Percentiles rank a stretch among this genome's conserved stretches.
phyloP scores from a whole-genome alignment of 2,113 vertebrate genomes.

The Alces alces region DNA sequence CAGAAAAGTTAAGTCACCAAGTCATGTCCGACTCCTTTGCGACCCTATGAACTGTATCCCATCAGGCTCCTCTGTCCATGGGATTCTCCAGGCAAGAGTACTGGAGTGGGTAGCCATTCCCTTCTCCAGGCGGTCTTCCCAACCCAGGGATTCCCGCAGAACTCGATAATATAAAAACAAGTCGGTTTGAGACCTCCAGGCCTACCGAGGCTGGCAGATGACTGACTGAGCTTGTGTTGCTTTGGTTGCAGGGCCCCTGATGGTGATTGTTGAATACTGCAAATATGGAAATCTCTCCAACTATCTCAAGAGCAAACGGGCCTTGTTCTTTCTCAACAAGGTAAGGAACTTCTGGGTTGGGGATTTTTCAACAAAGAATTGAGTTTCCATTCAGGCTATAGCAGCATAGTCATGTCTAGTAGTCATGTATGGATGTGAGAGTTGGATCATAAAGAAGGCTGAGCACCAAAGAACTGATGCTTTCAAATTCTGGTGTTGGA shows the following conservation, averaged over 20 bases:
- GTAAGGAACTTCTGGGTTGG: slow-evolving; percentile 75
- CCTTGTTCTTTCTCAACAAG: slow-evolving; percentile 85
- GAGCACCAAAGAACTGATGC: not conserved
- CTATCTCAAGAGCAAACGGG: slow-evolving; percentile 93
- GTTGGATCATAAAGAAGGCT: not conserved
- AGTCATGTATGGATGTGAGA: not conserved
- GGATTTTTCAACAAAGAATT: not conserved
- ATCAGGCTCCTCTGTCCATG: not conserved
- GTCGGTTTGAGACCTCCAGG: not conserved
- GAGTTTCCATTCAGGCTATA: not conserved
- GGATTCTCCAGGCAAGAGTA: not conserved
- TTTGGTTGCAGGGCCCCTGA: slow-evolving; percentile 88
- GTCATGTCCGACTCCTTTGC: not conserved
- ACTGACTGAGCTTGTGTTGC: slow-evolving; percentile 17
- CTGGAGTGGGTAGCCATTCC: not conserved
- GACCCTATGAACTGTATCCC: not conserved
- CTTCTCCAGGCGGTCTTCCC: not conserved
- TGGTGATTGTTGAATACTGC: slow-evolving; percentile 98
- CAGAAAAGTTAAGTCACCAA: not conserved
- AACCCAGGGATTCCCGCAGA: not conserved
- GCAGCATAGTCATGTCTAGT: not conserved
- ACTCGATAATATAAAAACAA: not conserved
- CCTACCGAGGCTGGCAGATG: not conserved
- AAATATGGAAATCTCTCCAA: slow-evolving; percentile 93
- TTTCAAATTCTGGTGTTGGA: not conserved